These are phyloP conservation scores for Megastigmus dorsalis DNA, from an alignment of 2,888 invertebrate genomes.

Conservation along the genomic window DNA sequence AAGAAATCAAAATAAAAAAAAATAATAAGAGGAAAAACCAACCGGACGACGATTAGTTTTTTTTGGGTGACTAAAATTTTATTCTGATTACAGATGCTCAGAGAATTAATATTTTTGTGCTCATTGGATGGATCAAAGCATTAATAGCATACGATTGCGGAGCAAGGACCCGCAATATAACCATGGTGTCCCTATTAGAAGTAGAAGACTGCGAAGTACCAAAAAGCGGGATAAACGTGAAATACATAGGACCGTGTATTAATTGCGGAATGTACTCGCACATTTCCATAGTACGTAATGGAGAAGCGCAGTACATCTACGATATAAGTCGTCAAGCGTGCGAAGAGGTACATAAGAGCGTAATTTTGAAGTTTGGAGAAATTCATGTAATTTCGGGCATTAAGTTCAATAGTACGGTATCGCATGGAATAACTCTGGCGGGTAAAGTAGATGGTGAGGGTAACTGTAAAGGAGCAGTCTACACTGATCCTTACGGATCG, in stretches of 20 bases:
- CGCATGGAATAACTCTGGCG: background rate
- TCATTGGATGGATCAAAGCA: background rate
- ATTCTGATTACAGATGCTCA: background rate
- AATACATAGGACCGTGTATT: background rate
- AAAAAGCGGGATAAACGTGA: background rate
- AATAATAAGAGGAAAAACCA: background rate
- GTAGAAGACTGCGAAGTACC: constrained; percentile 36
- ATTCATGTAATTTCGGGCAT: background rate
- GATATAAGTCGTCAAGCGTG: background rate
- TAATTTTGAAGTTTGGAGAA: background rate
- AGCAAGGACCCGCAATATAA: constrained; percentile 9
- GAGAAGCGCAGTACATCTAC: background rate
- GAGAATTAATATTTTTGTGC: background rate
- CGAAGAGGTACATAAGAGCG: background rate
- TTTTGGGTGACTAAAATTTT: background rate
- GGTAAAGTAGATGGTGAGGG: constrained; percentile 19
- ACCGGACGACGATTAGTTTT: too few relatives aligned
- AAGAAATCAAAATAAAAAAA: background rate
- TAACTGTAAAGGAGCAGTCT: constrained; percentile 47
- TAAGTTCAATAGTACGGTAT: background rate
- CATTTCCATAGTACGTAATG: background rate
- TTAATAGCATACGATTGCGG: constrained; percentile 30
- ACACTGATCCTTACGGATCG: constrained; percentile 51
- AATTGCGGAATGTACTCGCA: constrained; percentile 46
- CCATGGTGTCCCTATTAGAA: constrained; percentile 27